Percentiles rank a stretch among this genome's conserved stretches.
These are phyloP conservation scores for Ctenicera cuprea DNA, from an alignment of 2,888 invertebrate species.

Conservation along the genomic window DNA sequence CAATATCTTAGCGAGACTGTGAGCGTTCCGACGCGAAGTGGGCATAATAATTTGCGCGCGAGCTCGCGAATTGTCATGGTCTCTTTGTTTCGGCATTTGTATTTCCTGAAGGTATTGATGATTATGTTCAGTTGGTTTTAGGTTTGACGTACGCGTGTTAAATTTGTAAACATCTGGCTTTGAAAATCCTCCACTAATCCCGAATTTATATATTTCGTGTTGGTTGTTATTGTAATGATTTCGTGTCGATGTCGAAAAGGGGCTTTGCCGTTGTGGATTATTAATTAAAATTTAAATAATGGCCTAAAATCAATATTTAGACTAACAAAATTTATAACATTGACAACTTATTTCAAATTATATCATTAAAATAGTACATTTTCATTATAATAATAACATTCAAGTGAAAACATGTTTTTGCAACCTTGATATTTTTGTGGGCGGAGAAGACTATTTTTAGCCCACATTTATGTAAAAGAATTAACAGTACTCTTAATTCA, in stretches of 20 bases:
- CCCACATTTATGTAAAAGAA: no score
- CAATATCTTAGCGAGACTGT: slow-evolving; percentile 52
- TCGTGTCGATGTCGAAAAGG: neutral
- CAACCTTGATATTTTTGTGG: no score
- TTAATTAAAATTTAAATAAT: neutral
- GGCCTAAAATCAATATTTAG: no score
- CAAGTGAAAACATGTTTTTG: no score
- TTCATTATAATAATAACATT: no score
- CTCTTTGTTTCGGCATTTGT: slow-evolving; percentile 49
- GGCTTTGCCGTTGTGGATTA: neutral
- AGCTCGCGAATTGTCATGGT: slow-evolving; percentile 46
- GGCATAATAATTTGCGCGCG: slow-evolving; percentile 44
- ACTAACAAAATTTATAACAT: no score
- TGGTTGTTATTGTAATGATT: slow-evolving; percentile 13
- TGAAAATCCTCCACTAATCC: slow-evolving; percentile 35
- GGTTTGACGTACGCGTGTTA: slow-evolving; percentile 49
- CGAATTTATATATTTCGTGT: slow-evolving; percentile 21
- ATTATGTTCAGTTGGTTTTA: slow-evolving; percentile 47
- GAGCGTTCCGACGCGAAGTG: slow-evolving; percentile 38
- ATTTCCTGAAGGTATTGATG: slow-evolving; percentile 53
- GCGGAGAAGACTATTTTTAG: no score
- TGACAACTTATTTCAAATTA: no score
- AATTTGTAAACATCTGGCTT: slow-evolving; percentile 50
- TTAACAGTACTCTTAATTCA: no score
- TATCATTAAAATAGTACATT: no score